Evolutionary conservation across 2,113 vertebrate genomes (phyloP).

Genomic region (Micromys minutus): DNA sequence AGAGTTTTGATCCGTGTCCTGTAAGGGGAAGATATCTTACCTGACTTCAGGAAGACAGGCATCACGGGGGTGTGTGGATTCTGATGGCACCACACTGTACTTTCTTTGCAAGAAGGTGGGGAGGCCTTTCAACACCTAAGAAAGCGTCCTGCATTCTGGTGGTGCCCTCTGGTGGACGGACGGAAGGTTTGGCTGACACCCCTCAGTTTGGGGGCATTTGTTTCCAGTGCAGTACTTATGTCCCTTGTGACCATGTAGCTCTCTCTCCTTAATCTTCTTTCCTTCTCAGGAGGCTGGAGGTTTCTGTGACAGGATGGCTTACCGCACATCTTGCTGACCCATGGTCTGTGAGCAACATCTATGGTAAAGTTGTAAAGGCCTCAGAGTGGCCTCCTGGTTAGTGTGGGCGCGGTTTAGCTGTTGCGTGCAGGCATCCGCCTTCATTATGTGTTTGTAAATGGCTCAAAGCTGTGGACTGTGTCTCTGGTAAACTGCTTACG

Average conservation of each 20-base stretch:
- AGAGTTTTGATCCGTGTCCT: not conserved
- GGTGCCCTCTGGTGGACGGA: constrained; percentile 73
- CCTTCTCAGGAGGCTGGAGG: not conserved
- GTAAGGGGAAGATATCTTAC: not conserved
- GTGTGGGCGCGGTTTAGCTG: constrained; percentile 24
- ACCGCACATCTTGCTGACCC: not conserved
- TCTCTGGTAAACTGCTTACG: constrained; percentile 51
- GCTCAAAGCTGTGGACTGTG: constrained; percentile 60
- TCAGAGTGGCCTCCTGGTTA: constrained; percentile 25
- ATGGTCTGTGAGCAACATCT: not conserved
- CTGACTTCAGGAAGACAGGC: constrained; percentile 14
- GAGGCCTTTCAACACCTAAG: not conserved
- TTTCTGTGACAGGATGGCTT: not conserved
- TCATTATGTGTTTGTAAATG: constrained; percentile 54
- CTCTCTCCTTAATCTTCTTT: not conserved
- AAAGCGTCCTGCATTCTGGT: not conserved
- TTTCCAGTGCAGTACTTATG: not conserved
- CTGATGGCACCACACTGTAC: not conserved
- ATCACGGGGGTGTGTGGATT: not conserved
- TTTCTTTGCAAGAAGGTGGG: not conserved
- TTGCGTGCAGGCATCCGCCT: constrained; percentile 60
- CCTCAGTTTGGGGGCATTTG: not conserved
- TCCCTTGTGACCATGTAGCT: not conserved
- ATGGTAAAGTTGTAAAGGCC: not conserved
- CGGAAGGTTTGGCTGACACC: not conserved